phyloP scores from a whole-genome alignment of 2,888 invertebrate species.

The Rhagonycha lutea region DNA sequence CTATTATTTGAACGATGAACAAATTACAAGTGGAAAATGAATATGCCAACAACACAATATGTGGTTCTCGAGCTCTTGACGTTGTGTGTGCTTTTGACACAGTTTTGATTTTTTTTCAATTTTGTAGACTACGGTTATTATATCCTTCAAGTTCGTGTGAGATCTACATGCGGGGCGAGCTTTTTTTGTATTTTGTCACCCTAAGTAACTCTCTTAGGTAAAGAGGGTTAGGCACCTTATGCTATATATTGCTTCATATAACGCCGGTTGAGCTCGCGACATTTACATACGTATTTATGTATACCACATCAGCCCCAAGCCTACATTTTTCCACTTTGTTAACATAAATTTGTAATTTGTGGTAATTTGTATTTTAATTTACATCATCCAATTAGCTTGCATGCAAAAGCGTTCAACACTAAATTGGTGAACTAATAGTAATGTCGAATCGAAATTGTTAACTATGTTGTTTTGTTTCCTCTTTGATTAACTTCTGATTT shows the following conservation, averaged over 20 bases:
- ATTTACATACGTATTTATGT: slow-evolving; percentile 22
- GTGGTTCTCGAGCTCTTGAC: slow-evolving; percentile 36
- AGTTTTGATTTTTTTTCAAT: slow-evolving; percentile 34
- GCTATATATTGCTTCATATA: slow-evolving; percentile 37
- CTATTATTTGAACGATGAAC: slow-evolving; percentile 39
- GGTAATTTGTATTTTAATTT: not conserved
- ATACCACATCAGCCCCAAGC: not conserved
- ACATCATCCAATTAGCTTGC: not conserved
- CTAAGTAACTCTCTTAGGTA: slow-evolving; percentile 42
- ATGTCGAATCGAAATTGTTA: too few relatives aligned
- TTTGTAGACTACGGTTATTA: not conserved
- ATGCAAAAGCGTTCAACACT: not conserved
- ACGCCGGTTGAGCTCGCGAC: slow-evolving; percentile 21
- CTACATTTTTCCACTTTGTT: not conserved
- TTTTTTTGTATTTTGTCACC: slow-evolving; percentile 46
- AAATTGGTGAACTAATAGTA: too few relatives aligned
- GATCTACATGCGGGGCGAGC: slow-evolving; percentile 35
- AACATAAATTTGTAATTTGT: not conserved
- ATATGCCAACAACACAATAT: slow-evolving; percentile 45
- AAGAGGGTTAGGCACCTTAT: slow-evolving; percentile 41
- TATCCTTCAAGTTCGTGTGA: not conserved
- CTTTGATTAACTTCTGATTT: too few relatives aligned
- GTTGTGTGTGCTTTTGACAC: slow-evolving; percentile 36
- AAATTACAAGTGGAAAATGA: slow-evolving; percentile 48
- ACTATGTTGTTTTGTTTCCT: too few relatives aligned